A percentile compares a stretch with the other conserved stretches of the same genome.
Evolutionary conservation across 2,888 invertebrate species (phyloP).

Genomic region (Tuberolachnus salignus): DNA sequence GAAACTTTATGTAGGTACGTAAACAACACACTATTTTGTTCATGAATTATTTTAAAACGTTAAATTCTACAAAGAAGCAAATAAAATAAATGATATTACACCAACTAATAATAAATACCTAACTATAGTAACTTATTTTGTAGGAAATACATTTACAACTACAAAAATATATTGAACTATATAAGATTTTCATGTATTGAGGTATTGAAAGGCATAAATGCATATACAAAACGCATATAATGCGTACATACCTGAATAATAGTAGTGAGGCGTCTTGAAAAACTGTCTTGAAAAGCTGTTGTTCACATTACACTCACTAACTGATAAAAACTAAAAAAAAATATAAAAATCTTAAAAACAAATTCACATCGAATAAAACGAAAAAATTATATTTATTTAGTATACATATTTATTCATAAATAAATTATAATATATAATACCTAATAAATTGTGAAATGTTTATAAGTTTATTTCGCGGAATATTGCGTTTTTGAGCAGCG

Average conservation of each 20-base stretch:
- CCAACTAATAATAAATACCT: not conserved
- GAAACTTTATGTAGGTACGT: not conserved
- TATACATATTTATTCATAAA: not conserved
- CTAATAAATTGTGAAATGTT: slow-evolving; percentile 43
- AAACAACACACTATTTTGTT: not conserved
- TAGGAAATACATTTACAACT: too few relatives aligned
- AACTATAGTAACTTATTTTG: too few relatives aligned
- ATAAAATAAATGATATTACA: not conserved
- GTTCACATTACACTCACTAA: slow-evolving; percentile 52
- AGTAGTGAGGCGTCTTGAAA: slow-evolving; percentile 30
- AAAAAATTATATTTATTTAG: not conserved
- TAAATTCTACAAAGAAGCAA: too few relatives aligned
- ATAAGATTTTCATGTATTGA: not conserved
- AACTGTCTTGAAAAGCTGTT: slow-evolving; percentile 26
- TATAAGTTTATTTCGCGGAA: slow-evolving; percentile 53
- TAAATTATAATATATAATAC: slow-evolving; percentile 37
- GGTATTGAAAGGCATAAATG: not conserved
- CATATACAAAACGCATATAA: not conserved
- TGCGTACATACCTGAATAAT: slow-evolving; percentile 1
- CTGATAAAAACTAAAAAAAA: slow-evolving; percentile 35
- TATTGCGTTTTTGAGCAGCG: slow-evolving; percentile 56
- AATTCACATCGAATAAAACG: slow-evolving; percentile 12
- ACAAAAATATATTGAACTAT: not conserved
- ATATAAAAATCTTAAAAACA: slow-evolving; percentile 23
- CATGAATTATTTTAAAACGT: too few relatives aligned